Conservation (phyloP, 2,113 vertebrate genomes). For the Ardeotis arabs region DNA sequence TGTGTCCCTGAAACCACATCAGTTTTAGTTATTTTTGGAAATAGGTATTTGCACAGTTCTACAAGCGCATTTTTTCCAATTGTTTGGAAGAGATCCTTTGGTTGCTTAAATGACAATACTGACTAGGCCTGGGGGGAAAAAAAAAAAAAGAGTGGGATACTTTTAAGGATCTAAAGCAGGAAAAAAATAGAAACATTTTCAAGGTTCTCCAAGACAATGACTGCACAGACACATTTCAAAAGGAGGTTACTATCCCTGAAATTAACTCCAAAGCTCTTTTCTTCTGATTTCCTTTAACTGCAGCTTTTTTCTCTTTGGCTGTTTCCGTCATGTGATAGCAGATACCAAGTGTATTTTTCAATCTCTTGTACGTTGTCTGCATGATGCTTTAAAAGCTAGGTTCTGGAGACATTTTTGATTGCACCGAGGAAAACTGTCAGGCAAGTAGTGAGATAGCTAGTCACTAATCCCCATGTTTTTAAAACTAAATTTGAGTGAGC, state of each 20-base stretch:
- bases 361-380: not conserved
- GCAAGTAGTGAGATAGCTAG: not conserved
- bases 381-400: not conserved
- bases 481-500: not conserved
- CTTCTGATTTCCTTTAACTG: not conserved
- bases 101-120: not conserved
- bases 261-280: not conserved
- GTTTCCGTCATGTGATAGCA: not conserved
- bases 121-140: not conserved
- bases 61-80: not conserved
- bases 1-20: not conserved
- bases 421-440: not conserved
- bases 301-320: not conserved
- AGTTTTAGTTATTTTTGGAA: conserved; percentile 1
- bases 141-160: not conserved
- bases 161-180: not conserved
- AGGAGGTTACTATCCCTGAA: not conserved
- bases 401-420: not conserved
- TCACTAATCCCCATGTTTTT: not conserved
- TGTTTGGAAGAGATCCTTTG: not conserved
- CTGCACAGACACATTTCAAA: not conserved
- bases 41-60: not conserved
- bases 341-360: not conserved
- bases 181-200: not conserved
- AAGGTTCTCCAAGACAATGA: fast-evolving